These are phyloP conservation scores for Felis catus DNA, from an alignment of 2,113 vertebrate genomes.

Conservation along the genomic window F.catus_Fca126_mat1.0 CM031421.1:23835501-23836000, in stretches of 20 bases:
- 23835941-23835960: neutral
- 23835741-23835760: constrained; percentile 54
- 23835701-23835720: constrained; percentile 39
- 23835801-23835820: constrained; percentile 54
- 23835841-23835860: constrained; percentile 50
- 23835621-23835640: neutral
- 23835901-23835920: constrained; percentile 16
- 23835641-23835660: constrained; percentile 46
- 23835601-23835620: neutral
- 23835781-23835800: constrained; percentile 61
- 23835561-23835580: neutral
- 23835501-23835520: neutral
- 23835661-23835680: constrained; percentile 47
- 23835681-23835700: constrained; percentile 53
- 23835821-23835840: neutral
- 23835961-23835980: neutral
- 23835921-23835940: neutral
- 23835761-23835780: constrained; percentile 55
- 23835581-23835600: neutral
- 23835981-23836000: accelerated
- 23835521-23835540: neutral
- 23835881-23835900: constrained; percentile 41
- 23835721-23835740: neutral
- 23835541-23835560: accelerated
- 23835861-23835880: constrained; percentile 20